Evolutionary conservation across 1,140 invertebrate species (phyloP), one percentile per base, ranked within the genome.

Genomic region (Episyrphus balteatus): DNA sequence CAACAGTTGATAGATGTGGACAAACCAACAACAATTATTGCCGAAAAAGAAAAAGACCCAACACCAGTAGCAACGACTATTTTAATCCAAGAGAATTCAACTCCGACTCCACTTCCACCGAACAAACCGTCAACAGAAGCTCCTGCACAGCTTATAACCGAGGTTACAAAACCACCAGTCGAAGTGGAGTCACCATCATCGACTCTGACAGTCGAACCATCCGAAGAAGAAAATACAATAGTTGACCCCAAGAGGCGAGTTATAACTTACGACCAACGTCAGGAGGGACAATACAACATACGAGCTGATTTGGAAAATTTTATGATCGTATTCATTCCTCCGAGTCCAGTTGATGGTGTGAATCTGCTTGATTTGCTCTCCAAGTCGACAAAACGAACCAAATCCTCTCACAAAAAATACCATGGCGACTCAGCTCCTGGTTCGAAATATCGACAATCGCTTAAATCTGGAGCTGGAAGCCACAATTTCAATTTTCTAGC

Each of bases 271-370:
- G 76, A 80, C 56, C 75, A 79, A 58, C 62, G 77, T 0, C 78
- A 80, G 57, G 76, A 77, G 26, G 78, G 78, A n/a, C 74, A 78
- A 7, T 69, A 72, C 49, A 82, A 82, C 55, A 69, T 80, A 3
- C 71, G 73, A 11, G 77, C 78, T 2, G 78, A 82, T 63, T 65
- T 82, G 10, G 73, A 80, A 49, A 81, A 81, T 53, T 74, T 82
- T 45, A 68, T 81, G 34, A 68, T 82, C 19, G 51, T 82, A 8
- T 67, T 78, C 0, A 68, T 80, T 3, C 78, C 78, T 12, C 71
- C 75, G 9, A 71, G 72, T 10, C 59, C 70, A 11, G 55, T 57
- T 15, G 53, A 64, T 10, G 57, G 59, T 0, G 42, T 70, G 1
- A 55, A 69, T 12, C 46, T 74, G 1, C 44, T 75, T 2, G 70